phyloP scores from a whole-genome alignment of 37 sponge, comb jelly and placozoan species.

The Beroe ovata region DNA sequence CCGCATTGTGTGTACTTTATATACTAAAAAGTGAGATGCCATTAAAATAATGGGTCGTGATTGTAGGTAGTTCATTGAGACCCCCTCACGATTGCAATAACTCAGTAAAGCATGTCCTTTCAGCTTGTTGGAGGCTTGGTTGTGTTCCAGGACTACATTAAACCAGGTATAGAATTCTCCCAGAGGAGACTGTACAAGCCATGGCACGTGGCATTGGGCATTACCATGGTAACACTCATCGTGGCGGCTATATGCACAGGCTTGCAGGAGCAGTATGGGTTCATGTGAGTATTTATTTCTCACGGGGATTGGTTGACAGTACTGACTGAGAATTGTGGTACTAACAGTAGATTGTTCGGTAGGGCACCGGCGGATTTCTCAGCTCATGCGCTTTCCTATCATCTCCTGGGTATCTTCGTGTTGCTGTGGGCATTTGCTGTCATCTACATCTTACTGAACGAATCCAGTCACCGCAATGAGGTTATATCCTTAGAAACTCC shows the following conservation, averaged over 20 bases:
- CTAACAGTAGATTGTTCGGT: too few relatives aligned
- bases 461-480: not conserved
- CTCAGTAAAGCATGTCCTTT: too few relatives aligned
- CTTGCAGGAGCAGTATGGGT: not conserved
- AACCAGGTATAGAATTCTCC: not conserved
- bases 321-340: too few relatives aligned
- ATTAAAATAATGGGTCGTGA: too few relatives aligned
- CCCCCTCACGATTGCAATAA: too few relatives aligned
- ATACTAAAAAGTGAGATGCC: too few relatives aligned
- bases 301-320: too few relatives aligned
- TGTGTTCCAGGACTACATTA: not conserved
- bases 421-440: not conserved
- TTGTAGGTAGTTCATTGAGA: too few relatives aligned
- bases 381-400: not conserved
- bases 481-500: too few relatives aligned
- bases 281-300: not conserved
- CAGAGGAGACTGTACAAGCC: not conserved
- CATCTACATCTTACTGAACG: not conserved
- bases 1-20: too few relatives aligned
- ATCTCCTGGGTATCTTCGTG: not conserved
- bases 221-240: not conserved
- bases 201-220: not conserved
- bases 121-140: not conserved
- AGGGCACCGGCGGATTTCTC: not conserved
- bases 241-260: not conserved